phyloP scores from a whole-genome alignment of 1,140 invertebrate species.

The Hypothenemus hampei region DNA sequence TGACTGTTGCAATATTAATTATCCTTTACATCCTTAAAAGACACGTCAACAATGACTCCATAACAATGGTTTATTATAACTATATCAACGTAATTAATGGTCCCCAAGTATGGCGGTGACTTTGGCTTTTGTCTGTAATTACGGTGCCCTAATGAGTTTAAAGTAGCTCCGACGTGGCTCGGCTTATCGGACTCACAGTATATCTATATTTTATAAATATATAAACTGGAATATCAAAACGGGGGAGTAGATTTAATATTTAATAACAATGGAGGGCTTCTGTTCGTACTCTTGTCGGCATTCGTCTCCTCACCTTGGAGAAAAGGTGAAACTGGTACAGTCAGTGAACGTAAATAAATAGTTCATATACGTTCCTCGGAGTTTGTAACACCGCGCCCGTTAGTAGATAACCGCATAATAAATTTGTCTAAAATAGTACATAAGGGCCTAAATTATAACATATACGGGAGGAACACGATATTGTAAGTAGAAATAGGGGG shows the following conservation, averaged over 20 bases:
- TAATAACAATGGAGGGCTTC: too few species aligned
- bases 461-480: conserved; percentile 12
- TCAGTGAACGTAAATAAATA: too few species aligned
- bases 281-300: too few species aligned
- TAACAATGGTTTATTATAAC: conserved; percentile 45
- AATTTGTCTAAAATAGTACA: conserved; percentile 23
- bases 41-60: conserved; percentile 41
- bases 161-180: conserved; percentile 34
- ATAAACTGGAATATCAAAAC: too few species aligned
- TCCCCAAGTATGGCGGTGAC: conserved; percentile 40
- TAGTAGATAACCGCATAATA: too few species aligned
- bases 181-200: conserved; percentile 28
- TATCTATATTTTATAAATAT: too few species aligned
- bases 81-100: conserved; percentile 43
- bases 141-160: conserved; percentile 40
- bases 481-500: conserved; percentile 1
- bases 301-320: too few species aligned
- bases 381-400: too few species aligned
- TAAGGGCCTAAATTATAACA: conserved; percentile 25
- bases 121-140: conserved; percentile 42
- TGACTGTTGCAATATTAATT: conserved; percentile 39
- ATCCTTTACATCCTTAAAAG: conserved; percentile 43
- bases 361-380: too few species aligned
- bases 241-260: too few species aligned
- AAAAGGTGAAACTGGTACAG: too few species aligned